A percentile compares a stretch with the other conserved stretches of the same genome.
Conservation (phyloP, 2,888 invertebrate species). For the Stegana nigrithorax region DNA sequence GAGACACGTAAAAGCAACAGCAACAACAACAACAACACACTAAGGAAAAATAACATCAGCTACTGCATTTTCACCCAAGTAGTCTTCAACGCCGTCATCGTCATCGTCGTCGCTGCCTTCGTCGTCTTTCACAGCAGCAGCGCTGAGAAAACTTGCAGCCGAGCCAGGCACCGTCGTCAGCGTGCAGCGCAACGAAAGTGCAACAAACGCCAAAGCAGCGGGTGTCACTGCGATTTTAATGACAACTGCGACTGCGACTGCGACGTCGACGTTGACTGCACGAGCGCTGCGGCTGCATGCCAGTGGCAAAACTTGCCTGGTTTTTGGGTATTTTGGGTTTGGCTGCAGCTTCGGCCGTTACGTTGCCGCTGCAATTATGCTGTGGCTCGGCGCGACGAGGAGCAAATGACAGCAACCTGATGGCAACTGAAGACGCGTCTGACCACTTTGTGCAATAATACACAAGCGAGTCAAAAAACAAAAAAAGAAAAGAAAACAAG, state of each 20-base stretch:
- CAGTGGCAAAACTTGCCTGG: too few relatives aligned
- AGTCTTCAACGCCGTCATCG: conserved; percentile 10
- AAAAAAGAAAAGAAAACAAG: background rate
- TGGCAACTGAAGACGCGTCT: conserved; percentile 19
- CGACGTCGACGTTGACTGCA: background rate
- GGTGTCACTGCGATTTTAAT: background rate
- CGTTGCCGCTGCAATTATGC: conserved; percentile 41
- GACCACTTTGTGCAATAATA: conserved; percentile 17
- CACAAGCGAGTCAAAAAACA: too few relatives aligned
- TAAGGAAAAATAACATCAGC: conserved; percentile 24
- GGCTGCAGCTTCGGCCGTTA: conserved; percentile 13
- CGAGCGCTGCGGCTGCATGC: background rate
- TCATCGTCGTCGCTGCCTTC: conserved; percentile 38
- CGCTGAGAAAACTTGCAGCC: conserved; percentile 22
- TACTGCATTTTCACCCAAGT: conserved; percentile 18
- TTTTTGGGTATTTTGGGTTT: conserved; percentile 10
- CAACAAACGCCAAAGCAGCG: conserved; percentile 15
- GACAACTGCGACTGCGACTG: background rate
- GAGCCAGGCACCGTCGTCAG: too few relatives aligned
- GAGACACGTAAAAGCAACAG: conserved; percentile 19
- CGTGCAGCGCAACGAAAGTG: too few relatives aligned
- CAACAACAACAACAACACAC: conserved; percentile 21
- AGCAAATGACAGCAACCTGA: conserved; percentile 11
- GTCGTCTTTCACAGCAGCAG: conserved; percentile 51
- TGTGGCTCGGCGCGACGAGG: conserved; percentile 27